Base-by-base conservation (phyloP, 2,113 vertebrate genomes). In the Egretta garzetta region DNA sequence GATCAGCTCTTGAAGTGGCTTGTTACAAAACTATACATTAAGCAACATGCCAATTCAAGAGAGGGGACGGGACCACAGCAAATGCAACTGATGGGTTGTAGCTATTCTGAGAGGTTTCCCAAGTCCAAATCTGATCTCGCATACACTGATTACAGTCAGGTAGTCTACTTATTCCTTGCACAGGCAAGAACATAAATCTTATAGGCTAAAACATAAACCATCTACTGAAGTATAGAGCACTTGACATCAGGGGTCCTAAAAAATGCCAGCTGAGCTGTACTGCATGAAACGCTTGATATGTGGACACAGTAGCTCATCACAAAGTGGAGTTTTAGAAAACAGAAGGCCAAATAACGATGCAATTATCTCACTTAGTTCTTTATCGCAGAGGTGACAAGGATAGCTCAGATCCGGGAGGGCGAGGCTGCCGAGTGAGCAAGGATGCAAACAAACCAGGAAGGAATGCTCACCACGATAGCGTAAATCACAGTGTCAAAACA, bases 81-180 rank as follows among this genome's bases (percentile, higher is more conserved):
- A 77, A 68, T 24, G 0, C 0, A 8, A 30, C 3, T 1, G 1
- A 30, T 16, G 21, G 1, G 5, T 0, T 82, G 12, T n/a, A 80
- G 70, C 39, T 75, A 20, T 52, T 64, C 24, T 43, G 33, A 90
- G 33, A 60, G 55, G 18, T 43, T 52, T 93, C 22, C 10, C 33
- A 68, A 64, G 35, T 39, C 30, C 37, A 49, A 39, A 45, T 32
- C 18, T 83, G 45, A 33, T 88, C 0, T 3, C 13, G 1, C 39
- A 24, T 59, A 59, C 20, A 45, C 26, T 8, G 15, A 59, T 82
- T 52, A 81, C 8, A 87, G 59, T 74, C 33, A 80, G 43, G 28
- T 12, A 80, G 18, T 39, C 64, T 72, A 45, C 20, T 37, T 76
- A 83, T 1, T 12, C 10, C 39, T 76, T 66, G 45, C 55, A 73